Base-by-base conservation (phyloP, 2,113 vertebrate genomes). In the Coryphaenoides rupestris region DNA sequence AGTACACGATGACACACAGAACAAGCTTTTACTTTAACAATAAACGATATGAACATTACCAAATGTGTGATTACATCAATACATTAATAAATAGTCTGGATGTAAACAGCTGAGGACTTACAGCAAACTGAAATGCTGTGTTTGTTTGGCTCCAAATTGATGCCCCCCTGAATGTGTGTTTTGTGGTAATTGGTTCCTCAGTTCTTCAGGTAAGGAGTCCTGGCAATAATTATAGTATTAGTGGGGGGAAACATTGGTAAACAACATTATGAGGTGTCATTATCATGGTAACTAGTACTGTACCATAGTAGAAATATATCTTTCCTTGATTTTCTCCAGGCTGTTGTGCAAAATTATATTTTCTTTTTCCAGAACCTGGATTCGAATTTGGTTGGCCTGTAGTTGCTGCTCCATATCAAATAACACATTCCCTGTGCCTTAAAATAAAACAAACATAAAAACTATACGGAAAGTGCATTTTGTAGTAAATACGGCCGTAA, bases 401-500 rank as follows among this genome's bases (percentile, higher is more conserved):
- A 96, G 22, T 79, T 99, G 97, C 58, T 85, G 91, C 83, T 95
- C 91, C 95, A 98, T 98, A 74, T 99, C 95, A 21, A 91, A 76
- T 0, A 84, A 64, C 46, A 96, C 50, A 17, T 90, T 85, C 21
- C 95, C 92, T 0, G 90, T 94, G 85, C 87, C 97, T 99, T 77
- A 52, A 33, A 49, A 55, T 3, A 69, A 50, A 62, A 1, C 45
- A 65, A 26, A 65, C 45, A 13, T 68, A 19, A 1, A 17, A 72
- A 56, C 15, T 2, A 19, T 19, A 53, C 3, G 2, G 50, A 15
- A 53, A 53, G 17, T 10, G 21, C 19, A 19, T 19, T 40, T 40
- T 40, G 33, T 40, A 40, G 33, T 40, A 12, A 7, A 40, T 40
- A 40, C 33, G 33, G 33, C 33, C 13, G 33, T 40, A 40, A 40